Base-by-base conservation (phyloP, 2,888 invertebrate genomes). In the Dicroscelio sp. region DNA sequence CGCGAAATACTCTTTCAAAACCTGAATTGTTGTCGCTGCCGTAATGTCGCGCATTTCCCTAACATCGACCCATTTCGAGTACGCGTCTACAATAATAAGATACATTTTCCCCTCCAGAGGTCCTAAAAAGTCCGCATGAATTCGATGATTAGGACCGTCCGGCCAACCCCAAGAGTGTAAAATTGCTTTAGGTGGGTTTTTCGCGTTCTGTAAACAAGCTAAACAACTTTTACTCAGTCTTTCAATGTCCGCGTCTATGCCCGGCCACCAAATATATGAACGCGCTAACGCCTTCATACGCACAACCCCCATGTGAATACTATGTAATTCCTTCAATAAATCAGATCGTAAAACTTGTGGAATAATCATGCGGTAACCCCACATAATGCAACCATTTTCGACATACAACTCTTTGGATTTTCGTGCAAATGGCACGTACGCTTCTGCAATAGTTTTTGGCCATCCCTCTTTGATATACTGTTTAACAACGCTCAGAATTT, bases 31-130 rank as follows among this genome's bases (percentile, higher is more conserved):
- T 5, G 65, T 33, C 14, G 17, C 38, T 23, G 25, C 69, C 23
- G 43, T 69, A 1, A 69, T 69, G 17, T 69, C 69, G 4, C 20
- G 30, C 92, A 94, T 92, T 10, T 33, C 20, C 88, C 10, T 87
- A 75, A 93, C 69, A 65, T 93, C 93, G 1, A 92, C 60, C 93
- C 93, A 93, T 52, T 93, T 94, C 0, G 90, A 92, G 58, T 75
- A 90, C 4, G 92, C 88, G n/a, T 94, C 93, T 0, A 86, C 63
- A 12, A 94, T 90, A 0, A 94, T 17, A 30, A 94, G 69, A 75
- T 93, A 92, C 92, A 93, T 94, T 60, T 73, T 73, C 4, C 17
- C 86, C 10, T 88, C 79, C 0, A 93, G 6, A 3, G 92, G 93
- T 4, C 91, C 91, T 14, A 83, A 75, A 63, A 93, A 92, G 69